These are phyloP conservation scores for Eupithecia pulchellata DNA, from an alignment of 2,888 invertebrate genomes.

Conservation along the genomic window DNA sequence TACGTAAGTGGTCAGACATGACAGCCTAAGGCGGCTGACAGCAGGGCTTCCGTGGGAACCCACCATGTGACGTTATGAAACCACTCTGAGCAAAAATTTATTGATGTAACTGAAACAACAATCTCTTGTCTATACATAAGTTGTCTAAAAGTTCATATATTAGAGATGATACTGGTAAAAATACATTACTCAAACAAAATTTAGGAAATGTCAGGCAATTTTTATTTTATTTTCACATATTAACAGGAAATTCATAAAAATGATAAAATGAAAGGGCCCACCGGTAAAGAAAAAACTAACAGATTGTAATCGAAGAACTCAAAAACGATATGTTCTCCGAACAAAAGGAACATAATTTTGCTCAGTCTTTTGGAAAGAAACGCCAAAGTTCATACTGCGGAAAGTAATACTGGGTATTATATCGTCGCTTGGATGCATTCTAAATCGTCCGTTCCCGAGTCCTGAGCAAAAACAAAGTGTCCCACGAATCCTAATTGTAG, in stretches of 20 bases:
- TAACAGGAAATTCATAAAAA: not conserved
- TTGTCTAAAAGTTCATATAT: not conserved
- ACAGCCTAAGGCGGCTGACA: constrained; percentile 79
- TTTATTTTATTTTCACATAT: not conserved
- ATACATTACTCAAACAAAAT: not conserved
- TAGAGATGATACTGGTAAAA: not conserved
- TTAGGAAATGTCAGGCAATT: not conserved
- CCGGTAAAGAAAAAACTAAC: not conserved
- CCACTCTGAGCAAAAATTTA: constrained; percentile 81
- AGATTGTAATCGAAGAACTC: not conserved
- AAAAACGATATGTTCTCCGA: not conserved
- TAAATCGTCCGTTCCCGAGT: constrained; percentile 73
- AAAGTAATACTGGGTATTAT: constrained; percentile 63
- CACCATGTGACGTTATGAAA: constrained; percentile 81
- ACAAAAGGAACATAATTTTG: constrained; percentile 26
- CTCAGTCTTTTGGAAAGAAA: constrained; percentile 43
- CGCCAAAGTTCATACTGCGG: constrained; percentile 60
- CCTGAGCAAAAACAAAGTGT: constrained; percentile 79
- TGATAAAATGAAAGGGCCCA: not conserved
- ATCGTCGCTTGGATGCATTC: constrained; percentile 69
- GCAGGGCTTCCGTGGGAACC: constrained; percentile 83
- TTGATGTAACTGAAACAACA: constrained; percentile 60
- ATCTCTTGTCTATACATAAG: not conserved
- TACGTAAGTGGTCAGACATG: constrained; percentile 83
- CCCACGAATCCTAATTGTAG: constrained; percentile 75